Evolutionary conservation across 2,113 vertebrate genomes (phyloP).

Genomic region (Fregetta grallaria): DNA sequence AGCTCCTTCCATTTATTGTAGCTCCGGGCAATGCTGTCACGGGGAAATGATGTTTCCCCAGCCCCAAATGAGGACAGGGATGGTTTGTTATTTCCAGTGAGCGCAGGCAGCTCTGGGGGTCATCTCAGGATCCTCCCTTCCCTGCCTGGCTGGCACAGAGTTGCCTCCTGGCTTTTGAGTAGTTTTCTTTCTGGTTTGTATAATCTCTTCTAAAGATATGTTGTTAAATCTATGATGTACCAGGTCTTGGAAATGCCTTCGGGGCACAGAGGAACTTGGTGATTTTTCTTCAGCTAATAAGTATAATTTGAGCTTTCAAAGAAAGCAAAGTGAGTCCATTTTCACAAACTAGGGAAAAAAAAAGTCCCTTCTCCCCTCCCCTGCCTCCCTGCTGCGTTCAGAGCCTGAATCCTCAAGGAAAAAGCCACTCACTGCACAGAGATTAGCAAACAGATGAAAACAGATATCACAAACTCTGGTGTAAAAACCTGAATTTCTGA

Average conservation of each 20-base stretch:
- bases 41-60: not conserved
- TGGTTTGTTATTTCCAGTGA: not conserved
- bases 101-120: not conserved
- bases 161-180: not conserved
- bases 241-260: not conserved
- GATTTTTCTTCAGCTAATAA: not conserved
- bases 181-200: not conserved
- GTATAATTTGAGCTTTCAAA: not conserved
- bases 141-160: no score
- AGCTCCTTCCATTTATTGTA: fast-evolving
- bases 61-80: not conserved
- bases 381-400: not conserved
- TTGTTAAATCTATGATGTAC: not conserved
- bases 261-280: not conserved
- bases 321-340: not conserved
- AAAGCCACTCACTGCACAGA: not conserved
- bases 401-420: not conserved
- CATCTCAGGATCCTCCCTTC: not conserved
- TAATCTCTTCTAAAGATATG: not conserved
- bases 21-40: fast-evolving
- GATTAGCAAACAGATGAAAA: not conserved
- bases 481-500: not conserved
- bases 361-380: not conserved
- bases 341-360: not conserved
- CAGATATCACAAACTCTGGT: not conserved